phyloP scores from a whole-genome alignment of 2,113 vertebrate species.

The Colossoma macropomum region DNA sequence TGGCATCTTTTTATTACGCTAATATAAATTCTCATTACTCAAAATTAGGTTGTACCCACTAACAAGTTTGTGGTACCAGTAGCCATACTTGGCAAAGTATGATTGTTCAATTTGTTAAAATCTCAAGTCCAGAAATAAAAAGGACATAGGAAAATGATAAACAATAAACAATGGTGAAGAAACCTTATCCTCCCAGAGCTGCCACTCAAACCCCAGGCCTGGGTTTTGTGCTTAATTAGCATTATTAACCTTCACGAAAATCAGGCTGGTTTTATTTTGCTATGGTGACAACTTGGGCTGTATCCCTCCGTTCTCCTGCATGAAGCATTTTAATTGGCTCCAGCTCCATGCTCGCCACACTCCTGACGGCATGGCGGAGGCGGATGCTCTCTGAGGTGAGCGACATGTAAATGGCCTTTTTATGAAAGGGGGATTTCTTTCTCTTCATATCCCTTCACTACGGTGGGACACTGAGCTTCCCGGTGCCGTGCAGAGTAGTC shows the following conservation, averaged over 20 bases:
- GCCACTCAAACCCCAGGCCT: slow-evolving; percentile 45
- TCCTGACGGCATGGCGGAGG: slow-evolving; percentile 51
- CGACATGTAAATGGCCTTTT: slow-evolving; percentile 68
- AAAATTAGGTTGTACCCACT: background rate
- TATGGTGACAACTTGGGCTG: slow-evolving; percentile 54
- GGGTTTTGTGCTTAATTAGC: slow-evolving; percentile 64
- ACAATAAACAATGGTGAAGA: slow-evolving; percentile 44
- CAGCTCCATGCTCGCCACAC: slow-evolving; percentile 59
- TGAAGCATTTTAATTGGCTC: slow-evolving; percentile 71
- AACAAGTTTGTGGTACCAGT: background rate
- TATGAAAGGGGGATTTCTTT: slow-evolving; percentile 45
- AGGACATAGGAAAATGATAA: slow-evolving; percentile 30
- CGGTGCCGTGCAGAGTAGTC: slow-evolving; percentile 27
- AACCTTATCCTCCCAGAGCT: slow-evolving; percentile 21
- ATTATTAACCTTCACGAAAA: slow-evolving; percentile 71
- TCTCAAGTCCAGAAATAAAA: background rate
- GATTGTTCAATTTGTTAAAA: slow-evolving; percentile 9
- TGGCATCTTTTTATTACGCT: too few relatives aligned
- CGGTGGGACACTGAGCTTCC: slow-evolving; percentile 45
- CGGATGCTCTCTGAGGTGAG: slow-evolving; percentile 59
- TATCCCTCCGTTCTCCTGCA: slow-evolving; percentile 53
- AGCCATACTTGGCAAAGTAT: background rate
- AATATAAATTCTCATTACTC: background rate
- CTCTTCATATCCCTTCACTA: slow-evolving; percentile 47
- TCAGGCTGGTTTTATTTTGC: slow-evolving; percentile 59